phyloP scores from a whole-genome alignment of 2,113 vertebrate species.

The Xenopus tropicalis region UCB_Xtro_10.0 CM004449.2:90388001-90388500 shows the following conservation, averaged over 20 bases:
- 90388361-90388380: slow-evolving; percentile 10
- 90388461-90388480: slow-evolving; percentile 40
- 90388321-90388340: neutral
- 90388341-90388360: slow-evolving; percentile 27
- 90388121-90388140: too few relatives aligned
- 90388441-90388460: slow-evolving; percentile 72
- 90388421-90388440: slow-evolving; percentile 69
- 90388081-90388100: too few relatives aligned
- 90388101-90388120: too few relatives aligned
- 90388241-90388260: neutral
- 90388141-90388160: neutral
- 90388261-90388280: neutral
- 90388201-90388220: neutral
- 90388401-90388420: slow-evolving; percentile 62
- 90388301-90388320: slow-evolving; percentile 5
- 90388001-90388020: too few relatives aligned
- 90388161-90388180: neutral
- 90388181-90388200: neutral
- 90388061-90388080: too few relatives aligned
- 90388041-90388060: too few relatives aligned
- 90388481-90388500: slow-evolving; percentile 39
- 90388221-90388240: neutral
- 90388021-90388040: too few relatives aligned
- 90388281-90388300: too few relatives aligned
- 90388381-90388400: slow-evolving; percentile 10